phyloP scores from a whole-genome alignment of 2,888 invertebrate species.

The Drosophila peninsularis region DNA sequence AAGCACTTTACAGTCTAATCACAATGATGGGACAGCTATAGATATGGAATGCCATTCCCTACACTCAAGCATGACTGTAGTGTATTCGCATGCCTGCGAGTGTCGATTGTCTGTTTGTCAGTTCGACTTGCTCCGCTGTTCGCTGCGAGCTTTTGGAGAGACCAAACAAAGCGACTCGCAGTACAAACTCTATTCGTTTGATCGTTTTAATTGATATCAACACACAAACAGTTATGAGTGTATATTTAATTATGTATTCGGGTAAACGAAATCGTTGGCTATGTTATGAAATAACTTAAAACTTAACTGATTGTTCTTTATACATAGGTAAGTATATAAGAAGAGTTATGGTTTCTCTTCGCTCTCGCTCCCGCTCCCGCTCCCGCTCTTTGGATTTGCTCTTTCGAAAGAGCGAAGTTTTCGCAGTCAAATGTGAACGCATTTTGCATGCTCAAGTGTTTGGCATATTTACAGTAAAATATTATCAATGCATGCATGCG shows the following conservation, averaged over 20 bases:
- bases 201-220: not conserved
- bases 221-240: too few species aligned
- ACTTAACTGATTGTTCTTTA: not conserved
- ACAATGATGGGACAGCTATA: too few species aligned
- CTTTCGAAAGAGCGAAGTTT: not conserved
- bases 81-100: not conserved
- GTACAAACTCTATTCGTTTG: not conserved
- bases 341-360: not conserved
- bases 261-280: not conserved
- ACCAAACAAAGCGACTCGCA: not conserved
- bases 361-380: not conserved
- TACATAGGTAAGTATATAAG: too few species aligned
- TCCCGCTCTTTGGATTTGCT: not conserved
- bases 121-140: constrained; percentile 12
- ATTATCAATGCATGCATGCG: not conserved
- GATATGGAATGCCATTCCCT: not conserved
- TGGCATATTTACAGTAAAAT: not conserved
- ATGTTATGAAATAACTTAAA: constrained; percentile 1
- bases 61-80: not conserved
- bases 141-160: constrained; percentile 2
- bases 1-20: not conserved
- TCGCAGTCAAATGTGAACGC: too few species aligned
- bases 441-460: not conserved
- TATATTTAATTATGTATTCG: not conserved
- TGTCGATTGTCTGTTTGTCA: not conserved